phyloP scores from a whole-genome alignment of 2,797 vertebrate species.

The Orestias chungarensis region DNA sequence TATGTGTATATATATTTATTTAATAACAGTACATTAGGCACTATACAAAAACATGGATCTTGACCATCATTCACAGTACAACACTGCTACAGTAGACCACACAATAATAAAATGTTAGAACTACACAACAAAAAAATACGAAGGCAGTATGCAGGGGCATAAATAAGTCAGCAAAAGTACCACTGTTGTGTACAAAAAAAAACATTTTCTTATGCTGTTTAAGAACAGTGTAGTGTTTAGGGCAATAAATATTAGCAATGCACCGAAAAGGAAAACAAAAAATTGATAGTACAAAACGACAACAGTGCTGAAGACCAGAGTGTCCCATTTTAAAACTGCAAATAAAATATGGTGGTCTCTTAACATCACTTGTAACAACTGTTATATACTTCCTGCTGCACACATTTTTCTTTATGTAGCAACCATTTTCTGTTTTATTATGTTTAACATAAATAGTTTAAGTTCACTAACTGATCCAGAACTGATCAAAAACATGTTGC shows the following conservation, averaged over 20 bases:
- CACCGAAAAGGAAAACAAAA: constrained; percentile 27
- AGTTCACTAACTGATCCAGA: constrained; percentile 38
- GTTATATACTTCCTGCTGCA: constrained; percentile 9
- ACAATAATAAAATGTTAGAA: constrained; percentile 28
- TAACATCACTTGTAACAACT: constrained; percentile 9
- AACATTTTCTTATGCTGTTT: constrained; percentile 23
- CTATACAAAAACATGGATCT: constrained; percentile 46
- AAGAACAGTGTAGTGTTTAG: constrained; percentile 73
- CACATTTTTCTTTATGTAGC: constrained; percentile 15
- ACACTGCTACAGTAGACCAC: constrained; percentile 46
- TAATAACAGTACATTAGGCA: constrained; percentile 54
- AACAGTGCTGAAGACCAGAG: constrained; percentile 35
- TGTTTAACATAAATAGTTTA: constrained; percentile 60
- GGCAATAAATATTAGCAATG: constrained; percentile 70
- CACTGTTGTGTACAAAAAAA: constrained; percentile 62
- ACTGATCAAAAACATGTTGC: constrained; percentile 39
- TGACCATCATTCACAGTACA: constrained; percentile 52
- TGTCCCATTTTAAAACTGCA: constrained; percentile 24
- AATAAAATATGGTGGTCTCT: constrained; percentile 14
- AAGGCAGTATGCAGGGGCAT: constrained; percentile 52
- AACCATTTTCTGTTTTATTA: constrained; percentile 36
- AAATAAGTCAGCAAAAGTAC: constrained; percentile 64
- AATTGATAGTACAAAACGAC: constrained; percentile 19
- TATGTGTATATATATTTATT: constrained; percentile 43
- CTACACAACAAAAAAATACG: constrained; percentile 39